Evolutionary conservation across 2,888 invertebrate species (phyloP), one percentile per base, ranked within the genome.

Genomic region (Protodeltote pygarga): DNA sequence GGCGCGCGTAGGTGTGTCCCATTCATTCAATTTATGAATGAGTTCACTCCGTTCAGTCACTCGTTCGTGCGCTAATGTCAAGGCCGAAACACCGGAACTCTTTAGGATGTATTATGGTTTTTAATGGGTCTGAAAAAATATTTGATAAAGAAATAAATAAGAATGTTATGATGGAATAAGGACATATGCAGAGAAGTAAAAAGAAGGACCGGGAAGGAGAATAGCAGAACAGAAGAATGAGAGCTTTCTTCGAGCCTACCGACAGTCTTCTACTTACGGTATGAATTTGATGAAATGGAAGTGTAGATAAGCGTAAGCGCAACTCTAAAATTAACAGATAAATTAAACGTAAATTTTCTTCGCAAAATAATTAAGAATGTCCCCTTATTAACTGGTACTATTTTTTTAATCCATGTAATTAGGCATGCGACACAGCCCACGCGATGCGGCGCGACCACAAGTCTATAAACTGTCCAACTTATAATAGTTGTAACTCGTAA

Each of bases 1-100:
- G 42, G 20, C 32, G 37, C 21, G 57, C 59, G 63, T 63, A 55
- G 61, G 65, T 47, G 53, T 52, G 66, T 62, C 66, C 75, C 65
- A 74, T 79, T 79, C 67, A 72, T 53, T 54, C 70, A 59, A 65
- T 68, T 72, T 72, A 73, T 73, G 73, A 73, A 73, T 74, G 73
- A 60, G 59, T 60, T 65, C 65, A 63, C 16, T 48, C 46, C 27
- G 57, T 47, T 55, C 58, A 55, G 65, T 58, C 58, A 64, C 48
- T 54, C 65, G 28, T 48, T 50, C 64, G 41, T 45, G 29, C 20
- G 42, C 40, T 68, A 66, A 64, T 67, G 68, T 65, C 69, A 69
- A 69, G 69, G 69, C 55, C 65, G 45, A 35, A 40, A 53, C 54
- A 51, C 48, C 42, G n/a, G n/a, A n/a, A n/a, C n/a, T n/a, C n/a